Conservation (phyloP, 2,797 vertebrate species). For the Macroramphosus scolopax region DNA sequence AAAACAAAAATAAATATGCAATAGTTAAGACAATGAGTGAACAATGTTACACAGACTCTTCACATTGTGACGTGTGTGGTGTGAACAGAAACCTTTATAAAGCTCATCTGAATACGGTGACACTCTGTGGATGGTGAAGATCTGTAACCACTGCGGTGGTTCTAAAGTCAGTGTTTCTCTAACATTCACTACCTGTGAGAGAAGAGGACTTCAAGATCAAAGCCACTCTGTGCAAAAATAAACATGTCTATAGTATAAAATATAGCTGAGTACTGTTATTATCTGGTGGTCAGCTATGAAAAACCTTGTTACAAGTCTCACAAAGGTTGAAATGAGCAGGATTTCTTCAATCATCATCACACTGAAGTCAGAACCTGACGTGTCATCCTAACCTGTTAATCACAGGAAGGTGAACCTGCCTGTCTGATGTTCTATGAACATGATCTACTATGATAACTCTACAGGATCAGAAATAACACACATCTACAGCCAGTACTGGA, state of each 20-base stretch:
- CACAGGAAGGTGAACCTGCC: too few relatives aligned
- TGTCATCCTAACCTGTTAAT: too few relatives aligned
- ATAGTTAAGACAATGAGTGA: constrained; percentile 70
- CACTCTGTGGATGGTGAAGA: constrained; percentile 19
- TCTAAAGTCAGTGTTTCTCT: constrained; percentile 53
- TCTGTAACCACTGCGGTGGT: constrained; percentile 17
- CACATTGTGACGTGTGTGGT: constrained; percentile 39
- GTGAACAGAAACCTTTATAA: constrained; percentile 40
- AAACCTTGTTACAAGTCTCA: constrained; percentile 17
- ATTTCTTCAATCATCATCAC: not conserved
- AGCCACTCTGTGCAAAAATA: constrained; percentile 64
- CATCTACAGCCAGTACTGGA: too few relatives aligned
- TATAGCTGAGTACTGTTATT: constrained; percentile 64
- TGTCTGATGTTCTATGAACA: too few relatives aligned
- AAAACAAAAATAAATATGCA: constrained; percentile 69
- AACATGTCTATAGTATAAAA: not conserved
- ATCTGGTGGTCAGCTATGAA: too few relatives aligned
- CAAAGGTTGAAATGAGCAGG: constrained; percentile 28
- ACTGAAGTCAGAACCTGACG: too few relatives aligned
- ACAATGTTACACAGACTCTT: constrained; percentile 47
- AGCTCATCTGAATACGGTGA: constrained; percentile 38
- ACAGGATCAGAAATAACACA: too few relatives aligned
- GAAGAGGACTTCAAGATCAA: constrained; percentile 72
- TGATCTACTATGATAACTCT: too few relatives aligned
- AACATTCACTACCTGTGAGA: constrained; percentile 31